phyloP scores from a whole-genome alignment of 1,140 invertebrate species.

The Holotrichia oblita region DNA sequence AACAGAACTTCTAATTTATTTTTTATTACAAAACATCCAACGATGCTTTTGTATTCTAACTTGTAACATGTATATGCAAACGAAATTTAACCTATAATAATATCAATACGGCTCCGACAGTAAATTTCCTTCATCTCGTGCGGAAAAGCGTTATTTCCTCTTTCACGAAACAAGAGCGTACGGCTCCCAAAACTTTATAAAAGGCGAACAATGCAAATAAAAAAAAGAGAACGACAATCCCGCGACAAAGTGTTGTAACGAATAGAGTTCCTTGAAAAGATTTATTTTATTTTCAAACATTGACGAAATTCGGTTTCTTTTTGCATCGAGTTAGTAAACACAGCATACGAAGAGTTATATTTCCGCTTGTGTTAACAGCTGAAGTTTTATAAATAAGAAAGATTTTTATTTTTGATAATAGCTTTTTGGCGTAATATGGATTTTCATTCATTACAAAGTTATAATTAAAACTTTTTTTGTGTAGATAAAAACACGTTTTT shows the following conservation, averaged over 20 bases:
- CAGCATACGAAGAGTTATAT: not conserved
- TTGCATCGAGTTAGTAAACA: not conserved
- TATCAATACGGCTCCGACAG: not conserved
- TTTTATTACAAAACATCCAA: not conserved
- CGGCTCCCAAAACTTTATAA: not conserved
- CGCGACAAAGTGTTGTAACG: not conserved
- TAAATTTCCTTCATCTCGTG: not conserved
- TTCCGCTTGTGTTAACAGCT: not conserved
- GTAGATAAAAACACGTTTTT: no score
- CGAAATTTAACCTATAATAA: not conserved
- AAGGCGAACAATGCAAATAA: not conserved
- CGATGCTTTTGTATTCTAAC: not conserved
- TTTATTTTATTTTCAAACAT: constrained; percentile 12
- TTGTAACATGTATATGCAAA: not conserved
- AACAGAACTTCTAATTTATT: not conserved
- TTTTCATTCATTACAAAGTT: not conserved
- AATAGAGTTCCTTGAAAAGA: not conserved
- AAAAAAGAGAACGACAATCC: not conserved
- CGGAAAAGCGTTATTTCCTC: not conserved
- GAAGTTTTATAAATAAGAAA: not conserved
- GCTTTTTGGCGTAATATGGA: no score
- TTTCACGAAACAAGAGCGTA: not conserved
- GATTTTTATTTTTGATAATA: not conserved
- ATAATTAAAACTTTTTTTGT: no score
- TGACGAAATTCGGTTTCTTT: not conserved